Evolutionary conservation across 2,888 invertebrate genomes (phyloP).

Genomic region (Thereva unica): DNA sequence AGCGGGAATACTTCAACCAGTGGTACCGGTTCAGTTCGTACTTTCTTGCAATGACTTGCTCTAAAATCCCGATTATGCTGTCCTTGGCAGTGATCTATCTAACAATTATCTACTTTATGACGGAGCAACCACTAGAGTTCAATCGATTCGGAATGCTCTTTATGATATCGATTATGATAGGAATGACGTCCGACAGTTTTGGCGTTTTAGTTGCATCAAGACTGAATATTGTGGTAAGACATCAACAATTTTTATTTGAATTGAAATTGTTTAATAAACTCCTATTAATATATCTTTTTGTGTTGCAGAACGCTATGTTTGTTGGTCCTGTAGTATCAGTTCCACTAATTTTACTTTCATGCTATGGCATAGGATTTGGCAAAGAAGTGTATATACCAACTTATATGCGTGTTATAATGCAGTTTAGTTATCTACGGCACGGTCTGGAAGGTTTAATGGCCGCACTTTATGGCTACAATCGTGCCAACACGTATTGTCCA

Average conservation of each 20-base stretch:
- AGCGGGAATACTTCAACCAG: conserved; percentile 81
- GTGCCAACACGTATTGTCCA: conserved; percentile 76
- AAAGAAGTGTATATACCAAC: conserved; percentile 69
- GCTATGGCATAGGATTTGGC: conserved; percentile 84
- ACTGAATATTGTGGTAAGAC: conserved; percentile 72
- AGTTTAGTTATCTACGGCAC: conserved; percentile 80
- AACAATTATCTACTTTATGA: conserved; percentile 71
- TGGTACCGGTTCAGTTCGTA: conserved; percentile 83
- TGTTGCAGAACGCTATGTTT: conserved; percentile 81
- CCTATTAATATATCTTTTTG: not conserved
- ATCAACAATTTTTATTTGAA: not conserved
- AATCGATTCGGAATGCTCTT: conserved; percentile 71
- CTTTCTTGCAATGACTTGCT: conserved; percentile 73
- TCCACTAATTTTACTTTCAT: conserved; percentile 85
- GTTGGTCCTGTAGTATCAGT: conserved; percentile 85
- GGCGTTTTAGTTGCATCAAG: conserved; percentile 75
- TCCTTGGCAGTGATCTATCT: conserved; percentile 70
- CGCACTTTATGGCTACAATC: conserved; percentile 77
- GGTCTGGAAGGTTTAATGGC: conserved; percentile 80
- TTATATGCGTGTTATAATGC: conserved; percentile 76
- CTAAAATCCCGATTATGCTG: conserved; percentile 73
- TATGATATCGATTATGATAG: conserved; percentile 70
- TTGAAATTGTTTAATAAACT: not conserved
- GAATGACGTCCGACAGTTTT: conserved; percentile 78
- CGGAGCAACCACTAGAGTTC: conserved; percentile 75